These are phyloP conservation scores for Archilochus colubris DNA, from an alignment of 2,113 vertebrate genomes.

Conservation along the genomic window DNA sequence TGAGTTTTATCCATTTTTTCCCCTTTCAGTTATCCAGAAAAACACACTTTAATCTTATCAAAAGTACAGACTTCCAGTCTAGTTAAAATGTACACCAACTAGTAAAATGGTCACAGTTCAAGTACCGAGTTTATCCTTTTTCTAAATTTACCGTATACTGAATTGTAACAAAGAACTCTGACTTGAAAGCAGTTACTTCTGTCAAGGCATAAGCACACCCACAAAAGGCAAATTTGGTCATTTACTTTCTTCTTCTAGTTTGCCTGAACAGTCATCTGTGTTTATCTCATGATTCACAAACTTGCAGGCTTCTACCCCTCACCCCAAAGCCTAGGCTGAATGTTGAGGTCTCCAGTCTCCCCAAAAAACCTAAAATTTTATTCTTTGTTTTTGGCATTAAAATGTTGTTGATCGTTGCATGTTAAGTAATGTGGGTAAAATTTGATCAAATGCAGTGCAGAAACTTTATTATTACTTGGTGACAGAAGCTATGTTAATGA, in stretches of 20 bases:
- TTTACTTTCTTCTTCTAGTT: neutral
- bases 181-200: neutral
- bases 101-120: neutral
- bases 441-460: constrained; percentile 48
- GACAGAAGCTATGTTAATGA: constrained; percentile 70
- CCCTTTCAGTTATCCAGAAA: neutral
- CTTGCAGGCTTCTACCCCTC: neutral
- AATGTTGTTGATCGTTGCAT: neutral
- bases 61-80: neutral
- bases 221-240: neutral
- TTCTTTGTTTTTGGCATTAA: neutral
- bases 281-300: neutral
- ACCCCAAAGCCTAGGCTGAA: neutral
- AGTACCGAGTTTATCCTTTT: neutral
- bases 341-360: neutral
- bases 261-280: neutral
- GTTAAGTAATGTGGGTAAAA: constrained; percentile 28
- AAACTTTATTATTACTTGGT: constrained; percentile 70
- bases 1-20: neutral
- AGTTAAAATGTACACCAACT: neutral
- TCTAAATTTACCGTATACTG: neutral
- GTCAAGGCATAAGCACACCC: neutral
- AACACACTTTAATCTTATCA: neutral
- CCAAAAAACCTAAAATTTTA: neutral
- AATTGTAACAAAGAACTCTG: neutral